Evolutionary conservation across 2,888 invertebrate species (phyloP), one percentile per base, ranked within the genome.

Genomic region (Phymatocera aterrima): DNA sequence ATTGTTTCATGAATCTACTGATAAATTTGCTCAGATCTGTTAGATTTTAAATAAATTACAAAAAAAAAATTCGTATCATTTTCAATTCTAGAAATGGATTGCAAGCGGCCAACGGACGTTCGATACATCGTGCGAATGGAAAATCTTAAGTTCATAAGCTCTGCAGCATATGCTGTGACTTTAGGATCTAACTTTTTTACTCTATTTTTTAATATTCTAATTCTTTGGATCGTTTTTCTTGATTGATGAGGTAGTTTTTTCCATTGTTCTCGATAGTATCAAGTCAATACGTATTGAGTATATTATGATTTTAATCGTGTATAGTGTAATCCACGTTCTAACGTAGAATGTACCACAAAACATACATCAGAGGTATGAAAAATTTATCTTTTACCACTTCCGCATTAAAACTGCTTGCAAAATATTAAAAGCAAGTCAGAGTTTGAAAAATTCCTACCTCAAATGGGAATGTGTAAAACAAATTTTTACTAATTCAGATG

Each of bases 41-140:
- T 5, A 46, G 6, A 2, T 2, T 34, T 28, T 21, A 1, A 3
- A 72, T 31, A 43, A 68, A 46, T 10, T n/a, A n/a, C n/a, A n/a
- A n/a, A n/a, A n/a, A n/a, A n/a, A n/a, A n/a, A n/a, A n/a, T n/a
- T n/a, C n/a, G n/a, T n/a, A n/a, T 12, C 31, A 18, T 10, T 80
- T 82, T 80, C 78, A 75, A 68, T 91, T 91, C 80, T 91, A 95
- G 95, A 95, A 90, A 92, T 92, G 65, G 94, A 94, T 79, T 95
- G 95, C 85, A 92, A 93, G 78, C 92, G 92, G 84, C 94, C 94
- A 37, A 92, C 94, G 85, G 93, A 95, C 91, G 93, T 94, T 54
- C 92, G 94, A 80, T 88, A 83, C 72, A 84, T 87, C 3, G 75
- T 87, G 46, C 81, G 85, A 46, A 81, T 82, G 15, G 81, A 80